These are phyloP conservation scores for Lycopodina hypogea DNA, from an alignment of 37 sponge, comb jelly and placozoan genomes.

Conservation along the genomic window DNA sequence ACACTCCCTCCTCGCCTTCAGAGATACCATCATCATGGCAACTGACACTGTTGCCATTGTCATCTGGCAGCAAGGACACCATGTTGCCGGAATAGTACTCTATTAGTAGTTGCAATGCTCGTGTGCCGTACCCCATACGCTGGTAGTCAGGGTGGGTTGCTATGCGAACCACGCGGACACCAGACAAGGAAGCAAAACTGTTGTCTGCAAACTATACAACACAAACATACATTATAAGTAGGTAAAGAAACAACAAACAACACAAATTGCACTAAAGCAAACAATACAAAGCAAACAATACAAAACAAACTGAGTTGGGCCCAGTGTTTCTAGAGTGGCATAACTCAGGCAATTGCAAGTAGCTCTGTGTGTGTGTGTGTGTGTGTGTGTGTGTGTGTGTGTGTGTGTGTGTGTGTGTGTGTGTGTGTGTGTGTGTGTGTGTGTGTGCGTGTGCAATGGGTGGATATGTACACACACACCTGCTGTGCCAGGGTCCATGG, in stretches of 20 bases:
- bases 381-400: too few relatives aligned
- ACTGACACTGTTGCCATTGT: background rate
- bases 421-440: background rate
- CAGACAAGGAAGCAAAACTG: slow-evolving; percentile 87
- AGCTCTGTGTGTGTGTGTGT: too few relatives aligned
- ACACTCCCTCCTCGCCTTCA: background rate
- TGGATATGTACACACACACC: too few relatives aligned
- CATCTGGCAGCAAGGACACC: slow-evolving; percentile 30
- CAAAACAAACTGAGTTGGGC: background rate
- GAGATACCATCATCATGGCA: slow-evolving; percentile 6
- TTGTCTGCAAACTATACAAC: slow-evolving; percentile 80
- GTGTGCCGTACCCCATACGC: slow-evolving; percentile 94
- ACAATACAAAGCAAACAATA: background rate
- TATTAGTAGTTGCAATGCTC: slow-evolving; percentile 70
- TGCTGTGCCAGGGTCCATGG: slow-evolving; percentile 97
- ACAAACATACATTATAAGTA: background rate
- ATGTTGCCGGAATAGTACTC: slow-evolving; percentile 81
- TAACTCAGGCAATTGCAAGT: too few relatives aligned
- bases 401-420: too few relatives aligned
- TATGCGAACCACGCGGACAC: slow-evolving; percentile 89
- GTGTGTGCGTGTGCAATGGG: background rate
- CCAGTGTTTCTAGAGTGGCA: too few relatives aligned
- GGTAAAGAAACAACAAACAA: background rate
- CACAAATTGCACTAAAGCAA: too few relatives aligned
- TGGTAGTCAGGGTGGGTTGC: slow-evolving; percentile 96